Conservation (phyloP, 2,113 vertebrate genomes). For the Pollimyrus isidori region DNA sequence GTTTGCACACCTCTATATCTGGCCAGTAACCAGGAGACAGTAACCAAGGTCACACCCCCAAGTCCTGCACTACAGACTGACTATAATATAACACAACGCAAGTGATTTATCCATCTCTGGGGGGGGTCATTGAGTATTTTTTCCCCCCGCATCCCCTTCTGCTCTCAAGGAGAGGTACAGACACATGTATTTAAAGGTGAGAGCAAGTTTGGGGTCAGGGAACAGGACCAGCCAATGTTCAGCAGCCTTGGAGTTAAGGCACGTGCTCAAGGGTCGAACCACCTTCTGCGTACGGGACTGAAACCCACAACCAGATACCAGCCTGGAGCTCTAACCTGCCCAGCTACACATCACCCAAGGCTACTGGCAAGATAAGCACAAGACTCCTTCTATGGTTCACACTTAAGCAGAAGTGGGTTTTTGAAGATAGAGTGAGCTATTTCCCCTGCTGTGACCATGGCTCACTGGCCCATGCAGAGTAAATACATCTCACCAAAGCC, state of each 20-base stretch:
- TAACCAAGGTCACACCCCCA: constrained; percentile 2
- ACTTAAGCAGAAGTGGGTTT: background rate
- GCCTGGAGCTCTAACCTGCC: background rate
- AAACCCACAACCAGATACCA: background rate
- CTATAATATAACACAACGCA: background rate
- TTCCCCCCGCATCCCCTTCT: background rate
- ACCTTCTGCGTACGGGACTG: background rate
- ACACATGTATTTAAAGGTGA: background rate
- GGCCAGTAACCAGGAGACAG: background rate
- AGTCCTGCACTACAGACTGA: background rate
- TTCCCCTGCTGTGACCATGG: background rate
- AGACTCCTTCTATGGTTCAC: background rate
- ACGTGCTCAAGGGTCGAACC: background rate
- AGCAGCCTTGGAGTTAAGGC: background rate
- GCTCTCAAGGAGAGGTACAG: background rate
- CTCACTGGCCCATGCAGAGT: background rate
- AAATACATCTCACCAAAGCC: background rate
- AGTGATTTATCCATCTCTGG: background rate
- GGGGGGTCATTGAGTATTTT: background rate
- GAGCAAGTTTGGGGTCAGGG: background rate
- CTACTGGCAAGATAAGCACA: background rate
- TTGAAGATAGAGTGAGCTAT: background rate
- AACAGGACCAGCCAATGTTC: background rate
- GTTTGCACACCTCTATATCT: background rate
- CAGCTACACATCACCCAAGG: background rate